Percentiles rank a stretch among this genome's conserved stretches.
Evolutionary conservation across 2,113 vertebrate genomes (phyloP).

Genomic region (Charadrius vociferus): DNA sequence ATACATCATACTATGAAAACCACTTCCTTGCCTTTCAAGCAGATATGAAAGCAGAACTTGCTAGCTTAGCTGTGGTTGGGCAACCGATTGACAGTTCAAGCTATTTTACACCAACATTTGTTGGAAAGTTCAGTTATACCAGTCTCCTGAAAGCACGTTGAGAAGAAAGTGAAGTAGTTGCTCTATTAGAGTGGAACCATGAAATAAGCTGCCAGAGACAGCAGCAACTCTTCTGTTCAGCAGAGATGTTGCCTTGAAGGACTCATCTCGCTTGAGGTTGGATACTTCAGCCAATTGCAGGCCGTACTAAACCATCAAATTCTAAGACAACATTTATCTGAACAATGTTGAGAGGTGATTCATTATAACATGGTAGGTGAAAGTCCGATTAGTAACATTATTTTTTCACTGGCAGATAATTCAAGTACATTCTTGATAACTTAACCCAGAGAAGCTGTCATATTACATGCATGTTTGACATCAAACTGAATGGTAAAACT

Average conservation of each 20-base stretch:
- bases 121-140: background rate
- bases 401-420: background rate
- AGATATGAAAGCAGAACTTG: slow-evolving; percentile 29
- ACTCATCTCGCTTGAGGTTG: background rate
- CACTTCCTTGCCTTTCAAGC: slow-evolving; percentile 1
- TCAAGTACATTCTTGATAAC: background rate
- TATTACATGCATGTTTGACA: background rate
- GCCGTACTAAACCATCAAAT: background rate
- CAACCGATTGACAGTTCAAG: background rate
- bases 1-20: background rate
- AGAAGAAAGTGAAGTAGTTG: background rate
- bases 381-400: background rate
- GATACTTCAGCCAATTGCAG: background rate
- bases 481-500: background rate
- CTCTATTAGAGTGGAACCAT: background rate
- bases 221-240: background rate
- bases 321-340: background rate
- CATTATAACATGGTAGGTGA: background rate
- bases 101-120: background rate
- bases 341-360: background rate
- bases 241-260: background rate
- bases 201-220: background rate
- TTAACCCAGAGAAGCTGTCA: background rate
- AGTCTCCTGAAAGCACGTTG: background rate
- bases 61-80: background rate